phyloP scores from a whole-genome alignment of 2,797 vertebrate genomes.

The Pteropus rufus region DNA sequence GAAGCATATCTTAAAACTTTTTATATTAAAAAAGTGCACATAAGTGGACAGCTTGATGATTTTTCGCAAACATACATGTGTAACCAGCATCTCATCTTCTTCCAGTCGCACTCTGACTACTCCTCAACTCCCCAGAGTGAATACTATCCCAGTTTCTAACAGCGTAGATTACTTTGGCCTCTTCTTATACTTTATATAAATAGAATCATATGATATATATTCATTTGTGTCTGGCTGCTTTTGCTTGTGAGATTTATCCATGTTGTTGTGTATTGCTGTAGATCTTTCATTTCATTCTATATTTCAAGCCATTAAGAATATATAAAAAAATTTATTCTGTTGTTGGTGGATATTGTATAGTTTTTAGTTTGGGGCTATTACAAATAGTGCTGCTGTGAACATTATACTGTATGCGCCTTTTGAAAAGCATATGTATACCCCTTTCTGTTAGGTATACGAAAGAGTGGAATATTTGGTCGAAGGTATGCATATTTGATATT shows the following conservation, averaged over 20 bases:
- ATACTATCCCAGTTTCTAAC: neutral
- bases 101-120: neutral
- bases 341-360: neutral
- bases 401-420: neutral
- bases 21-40: neutral
- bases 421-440: neutral
- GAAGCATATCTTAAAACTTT: neutral
- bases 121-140: neutral
- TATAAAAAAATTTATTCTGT: neutral
- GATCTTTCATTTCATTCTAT: neutral
- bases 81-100: neutral
- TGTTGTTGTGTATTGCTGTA: neutral
- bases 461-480: neutral
- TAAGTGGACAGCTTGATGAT: neutral
- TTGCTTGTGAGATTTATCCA: neutral
- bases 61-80: neutral
- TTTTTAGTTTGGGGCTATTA: neutral
- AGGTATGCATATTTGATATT: neutral
- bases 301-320: neutral
- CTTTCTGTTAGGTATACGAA: neutral
- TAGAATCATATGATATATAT: neutral
- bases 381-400: neutral
- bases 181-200: neutral
- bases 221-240: conserved; percentile 18
- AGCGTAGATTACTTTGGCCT: neutral